These are phyloP conservation scores for Poeciliopsis turrubarensis DNA, from an alignment of 2,113 vertebrate species.

Conservation along the genomic window DNA sequence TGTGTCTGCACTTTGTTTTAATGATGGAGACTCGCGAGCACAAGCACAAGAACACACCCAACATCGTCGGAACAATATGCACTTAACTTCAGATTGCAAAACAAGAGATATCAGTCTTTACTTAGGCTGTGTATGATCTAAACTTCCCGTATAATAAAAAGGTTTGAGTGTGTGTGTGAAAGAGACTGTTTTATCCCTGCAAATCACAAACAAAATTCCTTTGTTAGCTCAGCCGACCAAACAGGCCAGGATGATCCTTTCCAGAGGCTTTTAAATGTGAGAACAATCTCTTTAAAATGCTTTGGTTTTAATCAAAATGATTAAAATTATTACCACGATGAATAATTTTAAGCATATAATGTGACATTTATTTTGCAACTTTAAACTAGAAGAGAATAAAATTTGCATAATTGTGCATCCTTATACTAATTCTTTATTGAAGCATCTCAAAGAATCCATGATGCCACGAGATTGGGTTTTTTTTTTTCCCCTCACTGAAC, in stretches of 20 bases:
- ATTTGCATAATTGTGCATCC: too few relatives aligned
- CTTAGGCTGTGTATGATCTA: constrained; percentile 32
- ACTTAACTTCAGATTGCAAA: constrained; percentile 49
- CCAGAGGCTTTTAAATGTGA: too few relatives aligned
- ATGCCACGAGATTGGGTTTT: too few relatives aligned
- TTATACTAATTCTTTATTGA: too few relatives aligned
- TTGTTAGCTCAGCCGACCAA: constrained; percentile 18
- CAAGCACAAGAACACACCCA: constrained; percentile 40
- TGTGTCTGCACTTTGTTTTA: constrained; percentile 37
- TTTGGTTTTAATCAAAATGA: neutral
- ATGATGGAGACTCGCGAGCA: constrained; percentile 27
- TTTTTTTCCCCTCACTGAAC: too few relatives aligned
- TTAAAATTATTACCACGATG: too few relatives aligned
- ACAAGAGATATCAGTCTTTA: constrained; percentile 46
- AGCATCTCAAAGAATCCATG: too few relatives aligned
- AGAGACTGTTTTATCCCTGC: neutral
- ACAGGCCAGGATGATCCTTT: constrained; percentile 6
- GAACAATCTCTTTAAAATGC: too few relatives aligned
- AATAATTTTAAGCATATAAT: too few relatives aligned
- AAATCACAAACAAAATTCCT: constrained; percentile 39
- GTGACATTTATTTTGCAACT: too few relatives aligned
- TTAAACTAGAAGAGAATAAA: too few relatives aligned
- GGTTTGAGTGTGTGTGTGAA: constrained; percentile 7
- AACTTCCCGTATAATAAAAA: constrained; percentile 56
- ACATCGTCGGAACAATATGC: constrained; percentile 23